These are phyloP conservation scores for Passerina amoena DNA, from an alignment of 2,113 vertebrate genomes.

Conservation along the genomic window DNA sequence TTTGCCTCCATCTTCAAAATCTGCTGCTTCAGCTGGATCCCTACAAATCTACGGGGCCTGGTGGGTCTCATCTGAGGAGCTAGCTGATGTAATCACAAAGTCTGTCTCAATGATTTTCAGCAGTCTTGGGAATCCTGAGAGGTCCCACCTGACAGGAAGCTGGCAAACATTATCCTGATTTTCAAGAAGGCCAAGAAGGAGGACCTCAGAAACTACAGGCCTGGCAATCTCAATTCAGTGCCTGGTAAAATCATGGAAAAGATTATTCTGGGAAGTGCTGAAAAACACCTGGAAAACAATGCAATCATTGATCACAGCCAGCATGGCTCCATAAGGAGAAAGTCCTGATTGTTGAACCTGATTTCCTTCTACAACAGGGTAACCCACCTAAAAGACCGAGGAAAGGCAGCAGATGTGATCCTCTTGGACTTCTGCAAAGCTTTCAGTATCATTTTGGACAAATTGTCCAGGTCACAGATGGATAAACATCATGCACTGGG, in stretches of 20 bases:
- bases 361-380: neutral
- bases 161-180: neutral
- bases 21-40: neutral
- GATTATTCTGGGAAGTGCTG: neutral
- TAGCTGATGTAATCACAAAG: neutral
- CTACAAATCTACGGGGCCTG: neutral
- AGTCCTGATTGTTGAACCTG: neutral
- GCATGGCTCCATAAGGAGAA: neutral
- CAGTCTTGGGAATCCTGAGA: neutral
- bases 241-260: neutral
- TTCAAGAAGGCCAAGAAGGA: neutral
- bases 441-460: neutral
- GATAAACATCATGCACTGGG: fast-evolving
- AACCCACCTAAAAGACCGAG: neutral
- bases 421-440: neutral
- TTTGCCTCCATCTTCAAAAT: neutral
- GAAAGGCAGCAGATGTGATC: neutral
- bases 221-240: neutral
- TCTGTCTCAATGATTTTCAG: neutral
- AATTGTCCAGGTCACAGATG: neutral
- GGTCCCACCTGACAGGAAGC: neutral
- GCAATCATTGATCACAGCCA: neutral
- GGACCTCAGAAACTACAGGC: neutral
- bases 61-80: neutral
- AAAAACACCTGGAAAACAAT: neutral